phyloP scores from a whole-genome alignment of 2,888 invertebrate genomes.

The Uropetala carovei region DNA sequence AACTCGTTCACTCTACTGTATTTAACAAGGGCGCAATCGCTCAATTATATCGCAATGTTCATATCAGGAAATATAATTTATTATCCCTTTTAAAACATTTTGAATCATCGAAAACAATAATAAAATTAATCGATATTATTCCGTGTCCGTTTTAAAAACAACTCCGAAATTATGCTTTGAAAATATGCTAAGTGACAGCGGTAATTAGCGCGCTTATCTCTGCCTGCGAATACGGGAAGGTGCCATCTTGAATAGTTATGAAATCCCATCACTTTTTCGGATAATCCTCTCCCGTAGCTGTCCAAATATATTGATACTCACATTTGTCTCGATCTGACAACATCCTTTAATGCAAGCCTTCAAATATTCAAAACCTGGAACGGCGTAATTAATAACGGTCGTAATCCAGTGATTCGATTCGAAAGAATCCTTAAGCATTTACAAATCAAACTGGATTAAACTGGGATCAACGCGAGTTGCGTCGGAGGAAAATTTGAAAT shows the following conservation, averaged over 20 bases:
- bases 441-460: conserved; percentile 39
- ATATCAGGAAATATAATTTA: too few relatives aligned
- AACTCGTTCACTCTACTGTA: too few relatives aligned
- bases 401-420: conserved; percentile 54
- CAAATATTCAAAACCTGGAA: conserved; percentile 49
- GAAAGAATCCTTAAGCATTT: conserved; percentile 45
- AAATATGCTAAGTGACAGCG: not conserved
- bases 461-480: conserved; percentile 27
- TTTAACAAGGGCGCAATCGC: too few relatives aligned
- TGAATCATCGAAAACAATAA: too few relatives aligned
- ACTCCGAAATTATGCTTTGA: not conserved
- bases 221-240: not conserved
- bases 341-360: conserved; percentile 51
- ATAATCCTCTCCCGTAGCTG: conserved; percentile 45
- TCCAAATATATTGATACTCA: conserved; percentile 27
- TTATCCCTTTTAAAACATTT: too few relatives aligned
- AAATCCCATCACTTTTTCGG: conserved; percentile 19
- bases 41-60: too few relatives aligned
- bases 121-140: too few relatives aligned
- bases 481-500: conserved; percentile 42
- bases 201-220: not conserved
- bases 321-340: conserved; percentile 42
- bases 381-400: conserved; percentile 51
- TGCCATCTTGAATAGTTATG: conserved; percentile 7
- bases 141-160: not conserved